phyloP scores from a whole-genome alignment of 2,797 vertebrate species.

The Spatula clypeata region DNA sequence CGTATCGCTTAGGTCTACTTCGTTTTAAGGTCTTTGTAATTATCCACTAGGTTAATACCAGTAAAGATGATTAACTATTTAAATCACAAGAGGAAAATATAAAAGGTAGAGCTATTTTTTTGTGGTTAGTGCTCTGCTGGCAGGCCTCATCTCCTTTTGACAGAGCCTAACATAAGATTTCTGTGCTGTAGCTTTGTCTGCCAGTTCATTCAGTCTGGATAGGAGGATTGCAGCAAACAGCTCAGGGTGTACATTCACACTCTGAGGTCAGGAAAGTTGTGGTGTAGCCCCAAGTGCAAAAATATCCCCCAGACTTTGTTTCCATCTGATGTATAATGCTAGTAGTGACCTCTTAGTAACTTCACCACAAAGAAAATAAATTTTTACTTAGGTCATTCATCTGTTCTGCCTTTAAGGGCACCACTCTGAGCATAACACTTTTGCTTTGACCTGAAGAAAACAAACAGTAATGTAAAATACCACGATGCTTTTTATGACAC shows the following conservation, averaged over 20 bases:
- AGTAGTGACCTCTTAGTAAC: neutral
- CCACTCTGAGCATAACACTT: neutral
- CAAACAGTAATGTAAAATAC: neutral
- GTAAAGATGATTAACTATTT: neutral
- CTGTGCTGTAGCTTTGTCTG: neutral
- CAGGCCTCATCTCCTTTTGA: neutral
- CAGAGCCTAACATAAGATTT: fast-evolving
- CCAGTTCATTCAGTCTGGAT: fast-evolving
- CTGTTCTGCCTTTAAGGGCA: neutral
- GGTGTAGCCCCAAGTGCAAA: neutral
- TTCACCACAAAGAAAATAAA: neutral
- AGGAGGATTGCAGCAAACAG: neutral
- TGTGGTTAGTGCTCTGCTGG: neutral
- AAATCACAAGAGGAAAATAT: neutral
- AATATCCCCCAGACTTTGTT: neutral
- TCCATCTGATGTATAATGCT: neutral
- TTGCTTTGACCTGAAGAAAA: neutral
- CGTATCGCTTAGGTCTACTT: neutral
- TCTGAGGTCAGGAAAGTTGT: neutral
- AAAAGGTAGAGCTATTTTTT: neutral
- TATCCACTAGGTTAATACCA: neutral
- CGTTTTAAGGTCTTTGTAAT: neutral
- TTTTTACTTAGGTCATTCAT: neutral
- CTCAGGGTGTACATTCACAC: neutral
- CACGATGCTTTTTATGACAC: neutral